Evolutionary conservation across 2,113 vertebrate species (phyloP).

Genomic region (Henicopernis longicauda): DNA sequence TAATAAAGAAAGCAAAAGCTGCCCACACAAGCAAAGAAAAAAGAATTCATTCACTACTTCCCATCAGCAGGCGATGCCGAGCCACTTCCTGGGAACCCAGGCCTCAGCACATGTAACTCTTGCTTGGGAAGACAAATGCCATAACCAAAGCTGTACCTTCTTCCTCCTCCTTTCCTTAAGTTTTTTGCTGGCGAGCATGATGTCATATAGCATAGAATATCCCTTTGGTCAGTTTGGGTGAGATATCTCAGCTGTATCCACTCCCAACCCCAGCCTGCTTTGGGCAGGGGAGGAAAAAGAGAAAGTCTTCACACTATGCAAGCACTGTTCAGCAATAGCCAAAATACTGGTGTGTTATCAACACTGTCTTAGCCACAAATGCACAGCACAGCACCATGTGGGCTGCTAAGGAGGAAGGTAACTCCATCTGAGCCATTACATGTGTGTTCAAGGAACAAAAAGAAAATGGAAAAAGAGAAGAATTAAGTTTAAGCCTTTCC

Average conservation of each 20-base stretch:
- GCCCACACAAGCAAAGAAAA: not conserved
- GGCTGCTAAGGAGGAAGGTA: not conserved
- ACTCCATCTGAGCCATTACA: not conserved
- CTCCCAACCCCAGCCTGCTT: not conserved
- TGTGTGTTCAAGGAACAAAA: not conserved
- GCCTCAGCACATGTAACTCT: not conserved
- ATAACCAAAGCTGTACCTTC: not conserved
- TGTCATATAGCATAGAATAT: not conserved
- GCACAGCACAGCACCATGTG: not conserved
- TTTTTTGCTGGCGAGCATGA: not conserved
- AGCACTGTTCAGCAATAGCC: not conserved
- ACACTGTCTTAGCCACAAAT: not conserved
- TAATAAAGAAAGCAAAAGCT: not conserved
- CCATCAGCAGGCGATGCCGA: not conserved
- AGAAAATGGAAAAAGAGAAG: not conserved
- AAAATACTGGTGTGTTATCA: not conserved
- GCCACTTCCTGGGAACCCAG: not conserved
- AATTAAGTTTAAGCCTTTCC: not conserved
- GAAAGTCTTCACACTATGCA: not conserved
- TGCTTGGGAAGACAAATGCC: not conserved
- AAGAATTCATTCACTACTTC: not conserved
- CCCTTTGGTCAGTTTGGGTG: not conserved
- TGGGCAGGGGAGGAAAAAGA: not conserved
- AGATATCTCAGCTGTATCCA: not conserved
- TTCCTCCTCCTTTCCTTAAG: not conserved